A percentile compares a stretch with the other conserved stretches of the same genome.
Evolutionary conservation across 2,888 invertebrate species (phyloP).

Genomic region (Agrochola macilenta): DNA sequence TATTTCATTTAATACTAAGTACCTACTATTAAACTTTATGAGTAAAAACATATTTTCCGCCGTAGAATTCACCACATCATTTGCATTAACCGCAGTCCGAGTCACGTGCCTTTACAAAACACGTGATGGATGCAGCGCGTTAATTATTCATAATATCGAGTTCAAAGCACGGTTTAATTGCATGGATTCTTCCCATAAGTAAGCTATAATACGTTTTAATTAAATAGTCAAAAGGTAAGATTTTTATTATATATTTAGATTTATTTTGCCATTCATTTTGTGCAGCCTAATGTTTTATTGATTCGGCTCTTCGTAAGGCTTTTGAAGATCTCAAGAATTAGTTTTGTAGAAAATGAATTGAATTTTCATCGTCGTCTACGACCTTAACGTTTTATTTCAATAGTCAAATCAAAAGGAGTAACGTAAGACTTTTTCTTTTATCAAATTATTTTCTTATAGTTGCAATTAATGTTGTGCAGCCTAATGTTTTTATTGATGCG

Average conservation of each 20-base stretch:
- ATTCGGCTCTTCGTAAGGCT: background rate
- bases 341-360: too few relatives aligned
- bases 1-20: slow-evolving; percentile 11
- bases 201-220: background rate
- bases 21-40: background rate
- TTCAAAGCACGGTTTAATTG: slow-evolving; percentile 40
- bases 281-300: background rate
- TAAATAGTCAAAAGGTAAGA: too few relatives aligned
- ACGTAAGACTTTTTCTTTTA: too few relatives aligned
- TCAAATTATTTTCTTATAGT: background rate
- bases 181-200: slow-evolving; percentile 17
- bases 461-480: background rate
- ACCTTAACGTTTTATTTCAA: too few relatives aligned
- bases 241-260: too few relatives aligned
- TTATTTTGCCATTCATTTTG: background rate
- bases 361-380: too few relatives aligned
- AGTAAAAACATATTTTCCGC: slow-evolving; percentile 38
- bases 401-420: too few relatives aligned
- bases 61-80: slow-evolving; percentile 12
- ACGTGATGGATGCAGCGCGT: slow-evolving; percentile 39
- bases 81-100: slow-evolving; percentile 35
- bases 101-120: slow-evolving; percentile 40
- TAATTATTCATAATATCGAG: slow-evolving; percentile 44
- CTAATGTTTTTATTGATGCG: background rate
- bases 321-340: background rate